Conservation (phyloP, 2,113 vertebrate genomes). For the Mobula birostris region DNA sequence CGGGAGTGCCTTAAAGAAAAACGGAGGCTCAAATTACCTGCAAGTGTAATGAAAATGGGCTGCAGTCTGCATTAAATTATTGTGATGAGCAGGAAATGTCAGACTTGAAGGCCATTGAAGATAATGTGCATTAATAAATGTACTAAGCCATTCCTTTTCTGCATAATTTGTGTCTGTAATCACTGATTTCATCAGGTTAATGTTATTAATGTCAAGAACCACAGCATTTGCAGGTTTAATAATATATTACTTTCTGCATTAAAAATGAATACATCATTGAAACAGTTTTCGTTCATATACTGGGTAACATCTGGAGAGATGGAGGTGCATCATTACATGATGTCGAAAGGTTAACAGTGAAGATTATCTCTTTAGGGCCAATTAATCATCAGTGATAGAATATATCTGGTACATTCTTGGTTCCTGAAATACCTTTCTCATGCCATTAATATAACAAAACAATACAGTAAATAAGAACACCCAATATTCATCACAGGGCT, state of each 20-base stretch:
- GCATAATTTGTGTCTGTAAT: neutral
- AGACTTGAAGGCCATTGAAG: slow-evolving; percentile 26
- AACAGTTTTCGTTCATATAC: neutral
- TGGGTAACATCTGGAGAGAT: slow-evolving; percentile 13
- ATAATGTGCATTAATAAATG: slow-evolving; percentile 29
- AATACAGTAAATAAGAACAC: neutral
- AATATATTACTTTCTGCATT: slow-evolving; percentile 23
- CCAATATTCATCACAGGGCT: neutral
- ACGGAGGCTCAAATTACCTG: slow-evolving; percentile 9
- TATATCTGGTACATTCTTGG: neutral
- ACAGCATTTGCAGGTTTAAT: slow-evolving; percentile 11
- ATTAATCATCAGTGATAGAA: slow-evolving; percentile 6
- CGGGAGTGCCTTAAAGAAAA: neutral
- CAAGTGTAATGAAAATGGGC: neutral
- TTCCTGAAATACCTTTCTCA: neutral
- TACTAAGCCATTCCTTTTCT: slow-evolving; percentile 16
- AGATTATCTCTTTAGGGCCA: neutral
- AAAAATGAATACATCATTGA: slow-evolving; percentile 16
- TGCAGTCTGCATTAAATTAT: slow-evolving; percentile 10
- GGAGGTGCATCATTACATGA: neutral
- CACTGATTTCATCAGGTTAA: slow-evolving; percentile 13
- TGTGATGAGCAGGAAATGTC: slow-evolving; percentile 24
- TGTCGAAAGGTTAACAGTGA: slow-evolving; percentile 5
- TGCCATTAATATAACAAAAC: neutral
- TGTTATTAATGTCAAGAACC: slow-evolving; percentile 11